Base-by-base conservation (phyloP, 1,140 invertebrate species). In the Episyrphus balteatus region DNA sequence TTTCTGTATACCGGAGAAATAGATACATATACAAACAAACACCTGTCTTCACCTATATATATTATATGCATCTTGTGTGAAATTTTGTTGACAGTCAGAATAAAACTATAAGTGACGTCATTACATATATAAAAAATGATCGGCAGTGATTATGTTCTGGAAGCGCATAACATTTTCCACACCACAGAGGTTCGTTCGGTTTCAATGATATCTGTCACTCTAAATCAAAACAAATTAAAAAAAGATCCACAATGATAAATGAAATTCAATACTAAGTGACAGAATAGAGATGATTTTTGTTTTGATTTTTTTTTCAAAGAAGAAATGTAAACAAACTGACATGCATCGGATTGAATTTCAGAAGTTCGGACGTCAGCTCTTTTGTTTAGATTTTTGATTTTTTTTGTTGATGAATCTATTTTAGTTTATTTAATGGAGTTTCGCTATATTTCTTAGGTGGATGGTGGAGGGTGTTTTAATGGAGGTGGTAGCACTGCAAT, bases 151-250 rank as follows among this genome's bases (percentile, higher is more conserved):
- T 90, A 89, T 64, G 79, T 86, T 19, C 72, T 95, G 56, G 90
- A 95, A 67, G 73, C 93, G 45, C 81, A 82, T 48, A 91, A 88
- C 68, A 85, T 95, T 37, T 92, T 84, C 59, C 86, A 94, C 62
- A 89, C 88, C 21, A 87, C 87, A 48, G 84, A 88, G 73, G 85
- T 86, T 72, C 73, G 75, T 71, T 3, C 21, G 21, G n/a, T n/a
- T n/a, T 26, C 21, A 5, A 26, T 26, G 3, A 26, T 26, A 26
- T 26, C 3, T 8, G 3, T 26, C 3, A 8, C 21, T 26, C n/a
- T 26, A 26, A 26, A 5, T 26, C 3, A 5, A 26, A 26, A 26
- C 21, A 8, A 8, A 26, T 5, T 5, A 26, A 26, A 26, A 26
- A 26, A 5, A 26, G 3, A 26, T 26, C 3, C 3, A 26, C 21